Base-by-base conservation (phyloP, 1,140 invertebrate species). In the Drosophila kikkawai region DNA sequence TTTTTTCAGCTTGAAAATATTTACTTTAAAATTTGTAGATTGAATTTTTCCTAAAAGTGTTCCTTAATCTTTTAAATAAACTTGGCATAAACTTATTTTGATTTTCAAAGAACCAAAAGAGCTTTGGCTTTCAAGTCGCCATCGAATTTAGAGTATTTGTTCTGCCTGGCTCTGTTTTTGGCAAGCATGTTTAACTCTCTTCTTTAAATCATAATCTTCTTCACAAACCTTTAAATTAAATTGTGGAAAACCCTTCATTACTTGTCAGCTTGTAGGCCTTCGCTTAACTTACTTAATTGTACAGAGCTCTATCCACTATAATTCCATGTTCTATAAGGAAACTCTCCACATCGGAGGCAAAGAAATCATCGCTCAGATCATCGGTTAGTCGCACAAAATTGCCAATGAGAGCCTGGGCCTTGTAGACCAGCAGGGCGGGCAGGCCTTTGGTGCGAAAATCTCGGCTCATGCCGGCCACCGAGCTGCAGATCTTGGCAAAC, bases 401-500 rank as follows among this genome's bases (percentile, higher is more conserved):
- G 9, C 97, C 98, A 87, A 99, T 96, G 9, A 99, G 93, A 86
- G 97, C 96, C 9, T 97, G 97, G 59, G 94, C 95, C 94, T 98
- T 98, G 91, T 99, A 99, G 0, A 98, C 95, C 29, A 99, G 93
- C 47, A 99, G 93, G 15, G 98, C 98, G 37, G 99, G 99, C 2
- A 99, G 95, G 17, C 98, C 99, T 79, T 95, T 96, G 36, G 95
- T 93, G 91, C 97, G 96, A 93, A 99, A 99, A 80, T 96, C 95
- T 45, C 95, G 94, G 88, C 97, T 98, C 80, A 99, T 94, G 1
- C 96, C 95, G 5, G 95, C 95, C 37, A 94, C 93, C 15, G 95
- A 95, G 55, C 95, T 97, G 81, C 95, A 94, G 75, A 99, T 96
- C 86, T 96, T 96, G 94, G 98, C 99, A 93, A 99, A 99, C 93